Evolutionary conservation across 92 coral and sea anemone species (phyloP).

Genomic region (Blastomussa wellsi): DNA sequence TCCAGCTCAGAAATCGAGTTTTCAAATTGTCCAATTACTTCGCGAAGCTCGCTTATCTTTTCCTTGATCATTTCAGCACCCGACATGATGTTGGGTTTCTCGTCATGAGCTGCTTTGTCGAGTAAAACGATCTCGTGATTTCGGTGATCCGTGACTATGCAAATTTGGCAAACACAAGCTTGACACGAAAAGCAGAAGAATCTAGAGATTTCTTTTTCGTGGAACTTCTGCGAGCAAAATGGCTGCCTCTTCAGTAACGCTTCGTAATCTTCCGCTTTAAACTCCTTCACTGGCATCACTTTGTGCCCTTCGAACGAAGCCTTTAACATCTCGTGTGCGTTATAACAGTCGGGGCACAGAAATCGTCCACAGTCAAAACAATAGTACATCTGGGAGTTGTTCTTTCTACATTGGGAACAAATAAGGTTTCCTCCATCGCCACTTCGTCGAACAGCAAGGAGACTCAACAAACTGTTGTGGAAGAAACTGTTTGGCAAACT

Average conservation of each 20-base stretch:
- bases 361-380: conserved; percentile 41
- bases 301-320: conserved; percentile 21
- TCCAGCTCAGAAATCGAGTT: not conserved
- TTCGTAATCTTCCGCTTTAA: conserved; percentile 16
- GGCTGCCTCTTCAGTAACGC: conserved; percentile 4
- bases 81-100: not conserved
- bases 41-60: not conserved
- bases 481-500: conserved; percentile 25
- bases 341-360: conserved; percentile 27
- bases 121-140: conserved; percentile 7
- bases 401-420: conserved; percentile 13
- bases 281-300: conserved; percentile 15
- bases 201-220: not conserved
- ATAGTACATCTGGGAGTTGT: conserved; percentile 18
- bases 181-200: conserved; percentile 9
- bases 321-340: conserved; percentile 36
- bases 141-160: not conserved
- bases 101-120: conserved; percentile 4
- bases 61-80: not conserved
- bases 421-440: conserved; percentile 21
- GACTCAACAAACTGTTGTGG: conserved; percentile 12
- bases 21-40: not conserved
- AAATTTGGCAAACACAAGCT: conserved; percentile 23
- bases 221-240: conserved; percentile 11
- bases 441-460: conserved; percentile 24